phyloP scores from a whole-genome alignment of 2,888 invertebrate genomes.

The Therioaphis trifolii region DNA sequence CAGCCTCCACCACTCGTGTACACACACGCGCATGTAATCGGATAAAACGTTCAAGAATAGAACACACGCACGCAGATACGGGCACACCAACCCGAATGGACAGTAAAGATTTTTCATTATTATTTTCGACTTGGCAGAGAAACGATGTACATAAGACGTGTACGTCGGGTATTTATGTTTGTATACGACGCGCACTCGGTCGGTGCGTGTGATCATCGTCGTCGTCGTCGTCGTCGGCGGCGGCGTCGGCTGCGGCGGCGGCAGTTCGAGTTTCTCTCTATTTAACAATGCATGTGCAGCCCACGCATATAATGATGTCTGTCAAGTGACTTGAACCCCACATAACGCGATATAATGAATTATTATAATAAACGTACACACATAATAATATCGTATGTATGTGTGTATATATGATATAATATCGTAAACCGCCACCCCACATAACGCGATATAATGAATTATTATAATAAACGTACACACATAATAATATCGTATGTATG shows the following conservation, averaged over 20 bases:
- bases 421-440: neutral
- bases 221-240: neutral
- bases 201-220: conserved; percentile 46
- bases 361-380: conserved; percentile 50
- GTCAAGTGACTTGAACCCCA: conserved; percentile 43
- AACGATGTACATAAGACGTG: neutral
- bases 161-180: conserved; percentile 33
- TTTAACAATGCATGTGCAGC: conserved; percentile 51
- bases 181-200: conserved; percentile 27
- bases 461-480: conserved; percentile 48
- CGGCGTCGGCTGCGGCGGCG: too few species aligned
- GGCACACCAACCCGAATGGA: neutral
- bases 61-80: neutral
- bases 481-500: conserved; percentile 21
- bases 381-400: conserved; percentile 20
- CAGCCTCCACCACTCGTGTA: neutral
- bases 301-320: conserved; percentile 50
- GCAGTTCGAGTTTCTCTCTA: conserved; percentile 29
- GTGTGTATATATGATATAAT: too few species aligned
- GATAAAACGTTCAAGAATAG: conserved; percentile 56
- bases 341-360: conserved; percentile 45
- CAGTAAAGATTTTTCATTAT: conserved; percentile 51
- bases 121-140: conserved; percentile 57
- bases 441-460: conserved; percentile 47
- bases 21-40: neutral